A percentile compares a stretch with the other conserved stretches of the same genome.
Evolutionary conservation across 2,797 vertebrate genomes (phyloP).

Genomic region (Cryptoblepharus egeriae): DNA sequence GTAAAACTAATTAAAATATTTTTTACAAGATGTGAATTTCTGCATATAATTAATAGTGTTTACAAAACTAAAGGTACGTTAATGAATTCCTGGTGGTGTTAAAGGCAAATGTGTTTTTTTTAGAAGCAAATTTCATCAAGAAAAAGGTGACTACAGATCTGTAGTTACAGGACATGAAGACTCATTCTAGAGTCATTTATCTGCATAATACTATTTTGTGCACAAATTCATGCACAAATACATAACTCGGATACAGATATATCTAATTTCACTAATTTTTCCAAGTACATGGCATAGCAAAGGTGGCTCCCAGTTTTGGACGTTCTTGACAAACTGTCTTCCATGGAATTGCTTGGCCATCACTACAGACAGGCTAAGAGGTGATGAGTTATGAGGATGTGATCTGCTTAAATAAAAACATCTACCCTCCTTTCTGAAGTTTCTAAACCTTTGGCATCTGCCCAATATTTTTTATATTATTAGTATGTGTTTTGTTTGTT

Average conservation of each 20-base stretch:
- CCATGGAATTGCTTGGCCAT: no score
- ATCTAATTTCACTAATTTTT: neutral
- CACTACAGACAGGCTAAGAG: no score
- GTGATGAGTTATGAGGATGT: neutral
- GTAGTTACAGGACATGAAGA: slow-evolving; percentile 2
- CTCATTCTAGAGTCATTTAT: slow-evolving; percentile 4
- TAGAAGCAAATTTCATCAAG: neutral
- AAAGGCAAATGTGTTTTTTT: neutral
- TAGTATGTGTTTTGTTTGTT: no score
- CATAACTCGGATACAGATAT: neutral
- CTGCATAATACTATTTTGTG: slow-evolving; percentile 1
- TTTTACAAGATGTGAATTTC: slow-evolving; percentile 19
- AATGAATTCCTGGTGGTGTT: slow-evolving; percentile 17
- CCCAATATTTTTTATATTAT: no score
- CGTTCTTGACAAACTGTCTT: no score
- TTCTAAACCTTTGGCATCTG: no score
- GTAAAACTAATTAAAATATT: slow-evolving; percentile 56
- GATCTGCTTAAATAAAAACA: slow-evolving; percentile 7
- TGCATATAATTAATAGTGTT: slow-evolving; percentile 8
- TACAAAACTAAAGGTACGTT: slow-evolving; percentile 13
- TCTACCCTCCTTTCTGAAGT: slow-evolving; percentile 6
- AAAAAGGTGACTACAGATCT: neutral
- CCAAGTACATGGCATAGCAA: neutral
- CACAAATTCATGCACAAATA: neutral
- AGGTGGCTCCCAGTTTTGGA: no score